These are phyloP conservation scores for Akabosia matsudoensis DNA, from an alignment of 1,140 invertebrate species.

Conservation along the genomic window DNA sequence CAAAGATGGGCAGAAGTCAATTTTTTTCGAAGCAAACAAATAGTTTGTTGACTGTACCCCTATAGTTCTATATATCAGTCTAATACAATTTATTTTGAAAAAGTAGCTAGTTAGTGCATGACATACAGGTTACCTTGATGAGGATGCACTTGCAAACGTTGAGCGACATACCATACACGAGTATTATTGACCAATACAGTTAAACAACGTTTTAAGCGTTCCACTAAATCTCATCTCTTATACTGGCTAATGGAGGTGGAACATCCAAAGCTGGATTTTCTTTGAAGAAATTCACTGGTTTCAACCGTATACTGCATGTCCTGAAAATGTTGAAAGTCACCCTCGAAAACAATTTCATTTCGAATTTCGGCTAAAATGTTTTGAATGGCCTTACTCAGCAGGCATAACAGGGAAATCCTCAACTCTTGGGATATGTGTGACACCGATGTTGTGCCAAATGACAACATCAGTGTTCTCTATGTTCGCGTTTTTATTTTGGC, in stretches of 20 bases:
- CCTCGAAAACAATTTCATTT: not conserved
- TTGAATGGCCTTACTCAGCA: not conserved
- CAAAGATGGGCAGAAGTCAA: too few species aligned
- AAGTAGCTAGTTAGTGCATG: too few species aligned
- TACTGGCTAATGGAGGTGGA: not conserved
- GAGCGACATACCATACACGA: too few species aligned
- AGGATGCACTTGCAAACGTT: too few species aligned
- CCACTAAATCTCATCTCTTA: not conserved
- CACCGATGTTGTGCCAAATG: conserved; percentile 33
- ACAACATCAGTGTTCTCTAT: conserved; percentile 27
- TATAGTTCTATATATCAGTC: too few species aligned
- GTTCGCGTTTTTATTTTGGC: not conserved
- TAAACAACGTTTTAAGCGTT: too few species aligned
- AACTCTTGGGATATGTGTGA: conserved; percentile 24
- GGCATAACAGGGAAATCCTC: conserved; percentile 37
- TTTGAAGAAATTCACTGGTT: conserved; percentile 14
- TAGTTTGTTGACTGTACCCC: too few species aligned
- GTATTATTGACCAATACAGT: too few species aligned
- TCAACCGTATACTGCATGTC: not conserved
- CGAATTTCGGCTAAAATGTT: not conserved
- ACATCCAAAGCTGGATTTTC: conserved; percentile 15
- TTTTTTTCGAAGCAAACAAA: too few species aligned
- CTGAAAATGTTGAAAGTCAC: not conserved
- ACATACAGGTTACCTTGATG: too few species aligned
- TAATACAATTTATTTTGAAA: too few species aligned